phyloP scores from a whole-genome alignment of 2,888 invertebrate species.

The Aradus depressus region DNA sequence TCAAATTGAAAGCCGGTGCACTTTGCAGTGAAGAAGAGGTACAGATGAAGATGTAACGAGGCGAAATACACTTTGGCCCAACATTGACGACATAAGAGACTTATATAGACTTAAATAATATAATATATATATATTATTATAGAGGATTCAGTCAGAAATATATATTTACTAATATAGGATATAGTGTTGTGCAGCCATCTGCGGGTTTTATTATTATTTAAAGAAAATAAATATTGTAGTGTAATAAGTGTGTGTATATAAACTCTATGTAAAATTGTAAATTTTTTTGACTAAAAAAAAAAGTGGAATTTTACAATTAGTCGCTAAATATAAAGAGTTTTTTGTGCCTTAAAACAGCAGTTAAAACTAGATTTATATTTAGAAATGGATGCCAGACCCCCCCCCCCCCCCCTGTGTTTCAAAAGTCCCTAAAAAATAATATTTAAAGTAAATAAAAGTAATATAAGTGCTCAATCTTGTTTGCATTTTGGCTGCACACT shows the following conservation, averaged over 20 bases:
- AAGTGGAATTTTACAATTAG: slow-evolving; percentile 13
- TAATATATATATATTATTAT: slow-evolving; percentile 19
- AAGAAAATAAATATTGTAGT: no score
- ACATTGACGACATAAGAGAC: slow-evolving; percentile 28
- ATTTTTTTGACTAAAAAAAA: slow-evolving; percentile 3
- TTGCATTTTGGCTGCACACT: no score
- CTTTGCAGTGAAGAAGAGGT: slow-evolving; percentile 77
- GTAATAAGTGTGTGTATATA: background rate
- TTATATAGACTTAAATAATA: slow-evolving; percentile 22
- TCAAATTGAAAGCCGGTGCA: slow-evolving; percentile 93
- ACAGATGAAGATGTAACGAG: slow-evolving; percentile 13
- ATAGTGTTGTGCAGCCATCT: slow-evolving; percentile 14
- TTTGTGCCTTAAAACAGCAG: slow-evolving; percentile 26
- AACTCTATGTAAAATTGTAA: slow-evolving; percentile 5
- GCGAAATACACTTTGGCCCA: slow-evolving; percentile 23
- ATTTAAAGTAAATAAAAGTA: no score
- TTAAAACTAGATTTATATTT: slow-evolving; percentile 24
- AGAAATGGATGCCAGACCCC: slow-evolving; percentile 18
- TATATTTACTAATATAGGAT: slow-evolving; percentile 3
- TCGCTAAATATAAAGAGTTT: slow-evolving; percentile 26
- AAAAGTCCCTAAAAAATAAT: no score
- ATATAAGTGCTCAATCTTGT: no score
- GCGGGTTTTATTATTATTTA: background rate
- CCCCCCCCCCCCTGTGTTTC: no score
- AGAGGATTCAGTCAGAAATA: slow-evolving; percentile 5